These are phyloP conservation scores for Misgurnus mizolepis DNA, from an alignment of 2,113 vertebrate species.

Conservation along the genomic window DNA sequence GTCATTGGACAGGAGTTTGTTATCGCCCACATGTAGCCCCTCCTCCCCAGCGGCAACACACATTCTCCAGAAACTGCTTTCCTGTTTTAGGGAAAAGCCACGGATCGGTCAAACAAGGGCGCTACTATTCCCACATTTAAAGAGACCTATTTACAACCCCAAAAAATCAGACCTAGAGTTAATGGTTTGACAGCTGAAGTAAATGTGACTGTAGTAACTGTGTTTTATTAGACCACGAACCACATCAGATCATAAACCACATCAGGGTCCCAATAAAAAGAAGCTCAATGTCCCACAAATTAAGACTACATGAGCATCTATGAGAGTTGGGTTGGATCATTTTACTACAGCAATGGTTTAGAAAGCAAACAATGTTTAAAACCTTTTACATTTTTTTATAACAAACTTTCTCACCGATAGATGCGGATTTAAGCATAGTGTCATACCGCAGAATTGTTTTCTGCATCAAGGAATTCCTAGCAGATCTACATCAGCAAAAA, in stretches of 20 bases:
- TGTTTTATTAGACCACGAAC: slow-evolving; percentile 51
- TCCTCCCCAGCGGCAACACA: slow-evolving; percentile 73
- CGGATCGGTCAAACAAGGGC: slow-evolving; percentile 50
- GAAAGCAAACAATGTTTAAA: not conserved
- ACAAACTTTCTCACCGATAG: not conserved
- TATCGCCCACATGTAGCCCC: slow-evolving; percentile 66
- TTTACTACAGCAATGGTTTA: slow-evolving; percentile 3
- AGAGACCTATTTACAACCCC: slow-evolving; percentile 45
- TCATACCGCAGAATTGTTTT: no score
- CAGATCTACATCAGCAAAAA: no score
- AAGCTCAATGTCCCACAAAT: slow-evolving; percentile 9
- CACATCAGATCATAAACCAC: slow-evolving; percentile 9
- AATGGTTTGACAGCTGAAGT: slow-evolving; percentile 42
- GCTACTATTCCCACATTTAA: slow-evolving; percentile 37
- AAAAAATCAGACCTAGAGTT: slow-evolving; percentile 7
- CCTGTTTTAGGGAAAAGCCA: slow-evolving; percentile 66
- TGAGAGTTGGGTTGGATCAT: not conserved
- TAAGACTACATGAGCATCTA: not conserved
- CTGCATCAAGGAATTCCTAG: no score
- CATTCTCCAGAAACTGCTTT: slow-evolving; percentile 82
- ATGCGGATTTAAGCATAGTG: not conserved
- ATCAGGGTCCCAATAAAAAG: slow-evolving; percentile 23
- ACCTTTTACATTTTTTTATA: not conserved
- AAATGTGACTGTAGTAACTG: slow-evolving; percentile 43
- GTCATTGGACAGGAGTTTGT: slow-evolving; percentile 60